Percentiles rank a stretch among this genome's conserved stretches.
These are phyloP conservation scores for Lasius fuliginosus DNA, from an alignment of 2,888 invertebrate species.

Conservation along the genomic window DNA sequence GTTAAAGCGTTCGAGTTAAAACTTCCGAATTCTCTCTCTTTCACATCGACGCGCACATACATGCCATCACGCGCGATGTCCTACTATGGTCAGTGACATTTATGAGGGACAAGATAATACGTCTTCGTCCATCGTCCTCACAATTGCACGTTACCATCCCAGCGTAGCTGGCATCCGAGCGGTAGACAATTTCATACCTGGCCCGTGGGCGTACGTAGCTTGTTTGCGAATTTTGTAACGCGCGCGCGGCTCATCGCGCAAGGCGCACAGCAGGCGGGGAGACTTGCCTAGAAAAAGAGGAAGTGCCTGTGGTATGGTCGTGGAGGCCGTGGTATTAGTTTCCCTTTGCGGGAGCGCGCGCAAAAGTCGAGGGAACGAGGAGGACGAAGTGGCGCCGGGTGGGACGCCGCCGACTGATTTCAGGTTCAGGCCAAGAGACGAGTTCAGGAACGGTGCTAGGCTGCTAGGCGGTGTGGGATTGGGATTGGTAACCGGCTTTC, in stretches of 20 bases:
- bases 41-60: slow-evolving; percentile 31
- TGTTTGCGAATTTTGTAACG: slow-evolving; percentile 73
- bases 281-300: slow-evolving; percentile 72
- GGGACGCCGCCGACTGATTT: slow-evolving; percentile 81
- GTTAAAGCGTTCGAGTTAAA: neutral
- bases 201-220: slow-evolving; percentile 73
- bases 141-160: slow-evolving; percentile 54
- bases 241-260: slow-evolving; percentile 31
- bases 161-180: slow-evolving; percentile 35
- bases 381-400: slow-evolving; percentile 81
- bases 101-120: slow-evolving; percentile 65
- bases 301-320: slow-evolving; percentile 59
- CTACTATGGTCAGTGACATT: slow-evolving; percentile 62
- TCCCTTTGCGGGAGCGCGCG: slow-evolving; percentile 76
- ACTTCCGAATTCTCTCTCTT: slow-evolving; percentile 58
- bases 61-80: slow-evolving; percentile 46
- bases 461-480: slow-evolving; percentile 76
- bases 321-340: slow-evolving; percentile 73
- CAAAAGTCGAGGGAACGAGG: slow-evolving; percentile 78
- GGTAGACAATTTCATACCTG: slow-evolving; percentile 47
- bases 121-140: slow-evolving; percentile 55
- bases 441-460: slow-evolving; percentile 77
- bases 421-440: slow-evolving; percentile 80
- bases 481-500: slow-evolving; percentile 84
- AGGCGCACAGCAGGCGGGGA: slow-evolving; percentile 43